A percentile compares a stretch with the other conserved stretches of the same genome.
Conservation (phyloP, 2,113 vertebrate species). For the Prietella phreatophila region DNA sequence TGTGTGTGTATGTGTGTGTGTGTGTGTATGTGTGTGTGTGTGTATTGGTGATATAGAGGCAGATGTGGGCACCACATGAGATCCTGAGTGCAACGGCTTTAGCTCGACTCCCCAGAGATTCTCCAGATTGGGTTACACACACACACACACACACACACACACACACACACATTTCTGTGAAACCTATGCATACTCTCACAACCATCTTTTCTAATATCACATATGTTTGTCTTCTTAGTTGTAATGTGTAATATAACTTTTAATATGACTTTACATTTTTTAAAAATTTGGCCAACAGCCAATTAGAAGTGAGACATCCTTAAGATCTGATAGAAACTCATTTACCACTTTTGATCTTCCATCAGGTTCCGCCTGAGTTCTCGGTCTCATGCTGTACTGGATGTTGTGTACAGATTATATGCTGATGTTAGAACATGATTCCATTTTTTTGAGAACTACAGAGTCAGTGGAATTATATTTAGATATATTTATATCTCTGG, state of each 20-base stretch:
- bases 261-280: not conserved
- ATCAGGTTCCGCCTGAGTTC: not conserved
- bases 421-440: not conserved
- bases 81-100: conserved; percentile 45
- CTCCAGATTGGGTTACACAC: conserved; percentile 18
- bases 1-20: conserved; percentile 44
- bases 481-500: conserved; percentile 11
- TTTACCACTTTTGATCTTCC: not conserved
- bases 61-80: conserved; percentile 52
- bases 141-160: conserved; percentile 3
- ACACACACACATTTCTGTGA: not conserved
- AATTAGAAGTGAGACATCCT: not conserved
- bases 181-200: not conserved
- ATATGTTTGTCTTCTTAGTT: not conserved
- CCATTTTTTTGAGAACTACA: not conserved
- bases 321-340: not conserved
- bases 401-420: not conserved
- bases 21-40: conserved; percentile 25
- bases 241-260: not conserved
- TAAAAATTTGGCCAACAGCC: not conserved
- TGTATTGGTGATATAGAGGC: conserved; percentile 22
- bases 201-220: not conserved
- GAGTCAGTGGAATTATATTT: conserved; percentile 6
- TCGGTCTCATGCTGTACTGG: not conserved
- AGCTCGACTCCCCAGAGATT: conserved; percentile 45